Base-by-base conservation (phyloP, 2,888 invertebrate species). In the Rhimphoctona megacephalus region DNA sequence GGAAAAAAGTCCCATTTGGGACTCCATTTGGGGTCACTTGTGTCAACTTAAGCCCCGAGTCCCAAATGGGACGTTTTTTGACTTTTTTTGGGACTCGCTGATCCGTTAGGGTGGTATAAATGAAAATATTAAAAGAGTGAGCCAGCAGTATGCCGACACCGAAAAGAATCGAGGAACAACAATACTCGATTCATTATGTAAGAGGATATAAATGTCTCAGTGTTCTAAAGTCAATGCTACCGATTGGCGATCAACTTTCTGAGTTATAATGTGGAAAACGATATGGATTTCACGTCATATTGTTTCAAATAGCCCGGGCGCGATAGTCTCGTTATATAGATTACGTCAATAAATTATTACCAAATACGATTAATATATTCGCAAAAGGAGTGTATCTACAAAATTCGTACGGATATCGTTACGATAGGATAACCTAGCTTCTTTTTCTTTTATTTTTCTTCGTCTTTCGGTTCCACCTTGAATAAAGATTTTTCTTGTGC, bases 271-370 rank as follows among this genome's bases (percentile, higher is more conserved):
- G 52, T 43, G 25, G 61, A 30, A 33, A 80, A 69, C 67, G 73
- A 80, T 80, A 81, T 69, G 81, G 11, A 74, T 70, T 81, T 81
- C 33, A 73, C 69, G 67, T 74, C 74, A 69, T 36, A 67, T 43
- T 69, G 33, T 64, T 78, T 64, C 33, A 52, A 83, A 81, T 81
- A 84, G 43, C 83, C 77, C 80, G 83, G 77, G 72, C 77, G 54
- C 83, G 83, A 83, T 66, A 83, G 83, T 80, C 78, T 86, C 79
- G 74, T 83, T 85, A 52, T 52, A 61, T 76, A 81, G 81, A 86
- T 86, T 81, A 81, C 57, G 77, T 84, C 64, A 84, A 86, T 86
- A 86, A 86, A 86, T 86, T 84, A 86, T 86, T 81, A 86, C 84
- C 81, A 86, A 86, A 81, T 81, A 86, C 64, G 64, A 84, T 78